Base-by-base conservation (phyloP, 2,888 invertebrate genomes). In the Drosophila hamatofila region DNA sequence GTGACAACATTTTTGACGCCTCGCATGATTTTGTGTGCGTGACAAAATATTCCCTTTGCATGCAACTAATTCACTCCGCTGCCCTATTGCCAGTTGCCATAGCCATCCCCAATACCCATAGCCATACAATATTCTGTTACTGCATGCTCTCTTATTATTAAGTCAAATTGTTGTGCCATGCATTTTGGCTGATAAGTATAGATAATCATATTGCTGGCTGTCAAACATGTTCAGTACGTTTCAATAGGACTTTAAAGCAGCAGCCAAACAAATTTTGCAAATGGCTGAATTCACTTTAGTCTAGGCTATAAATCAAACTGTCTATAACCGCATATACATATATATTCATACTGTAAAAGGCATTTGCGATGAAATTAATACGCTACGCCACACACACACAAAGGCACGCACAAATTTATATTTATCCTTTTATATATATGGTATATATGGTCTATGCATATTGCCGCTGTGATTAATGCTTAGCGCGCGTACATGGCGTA, bases 301-400 rank as follows among this genome's bases (percentile, higher is more conserved):
- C 37, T 14, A 14, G 56, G 64, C 65, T 68, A 83, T 85, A 81
- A 83, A 81, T 83, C 86, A 83, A 83, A 65, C 76, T 83, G 79
- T 81, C 81, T 78, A 63, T 79, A 83, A 83, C 69, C 75, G 74
- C 81, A 67, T 59, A 69, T 75, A 72, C 57, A 70, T 59, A 83
- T 76, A 83, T 76, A 76, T 75, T 72, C 83, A 80, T 76, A 76
- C 80, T 80, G 77, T 65, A 76, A 79, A 75, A 75, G 79, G 73
- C 72, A 76, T 81, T 83, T 83, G 73, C 75, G 68, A 62, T 78
- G 75, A 76, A 83, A 85, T 81, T 84, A 84, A 80, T 84, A 84
- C 74, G 82, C 70, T 61, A 46, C 37, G 74, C 61, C 57, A 18
- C 14, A 27, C 58, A 54, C 62, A 59, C 51, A 52, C 62, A 41